A percentile compares a stretch with the other conserved stretches of the same genome.
These are phyloP conservation scores for Myiozetetes cayanensis DNA, from an alignment of 2,113 vertebrate genomes.

Conservation along the genomic window DNA sequence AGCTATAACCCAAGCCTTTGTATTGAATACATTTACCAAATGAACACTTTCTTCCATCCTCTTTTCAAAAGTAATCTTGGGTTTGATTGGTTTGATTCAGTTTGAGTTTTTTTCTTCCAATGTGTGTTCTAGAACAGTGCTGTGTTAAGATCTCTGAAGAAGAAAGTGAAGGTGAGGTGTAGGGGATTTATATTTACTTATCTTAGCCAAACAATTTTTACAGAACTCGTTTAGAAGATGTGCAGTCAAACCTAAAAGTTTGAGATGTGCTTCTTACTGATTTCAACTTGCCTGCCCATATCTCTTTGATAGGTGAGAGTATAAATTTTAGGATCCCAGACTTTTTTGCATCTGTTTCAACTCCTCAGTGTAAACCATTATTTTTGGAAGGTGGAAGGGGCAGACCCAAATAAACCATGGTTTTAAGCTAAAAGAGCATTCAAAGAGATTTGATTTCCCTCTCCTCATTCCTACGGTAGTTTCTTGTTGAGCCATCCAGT, in stretches of 20 bases:
- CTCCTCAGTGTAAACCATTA: background rate
- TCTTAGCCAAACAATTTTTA: background rate
- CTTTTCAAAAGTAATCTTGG: background rate
- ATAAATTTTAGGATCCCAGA: background rate
- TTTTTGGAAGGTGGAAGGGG: background rate
- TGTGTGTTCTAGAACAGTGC: background rate
- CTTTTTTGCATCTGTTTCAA: background rate
- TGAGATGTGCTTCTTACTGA: background rate
- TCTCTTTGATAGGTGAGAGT: background rate
- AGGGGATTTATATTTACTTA: background rate
- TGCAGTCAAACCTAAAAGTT: background rate
- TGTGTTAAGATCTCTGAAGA: background rate
- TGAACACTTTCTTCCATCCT: background rate
- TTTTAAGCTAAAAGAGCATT: background rate
- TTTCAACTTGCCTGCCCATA: background rate
- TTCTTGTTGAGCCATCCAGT: background rate
- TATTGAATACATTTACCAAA: background rate
- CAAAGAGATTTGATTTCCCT: background rate
- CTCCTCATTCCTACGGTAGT: background rate
- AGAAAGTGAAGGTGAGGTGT: background rate
- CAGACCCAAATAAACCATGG: background rate
- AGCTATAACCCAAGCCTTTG: background rate
- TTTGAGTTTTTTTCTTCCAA: background rate
- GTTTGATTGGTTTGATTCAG: background rate
- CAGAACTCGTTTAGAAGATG: background rate